Evolutionary conservation across 2,797 vertebrate species (phyloP).

Genomic region (Chromis chromis): DNA sequence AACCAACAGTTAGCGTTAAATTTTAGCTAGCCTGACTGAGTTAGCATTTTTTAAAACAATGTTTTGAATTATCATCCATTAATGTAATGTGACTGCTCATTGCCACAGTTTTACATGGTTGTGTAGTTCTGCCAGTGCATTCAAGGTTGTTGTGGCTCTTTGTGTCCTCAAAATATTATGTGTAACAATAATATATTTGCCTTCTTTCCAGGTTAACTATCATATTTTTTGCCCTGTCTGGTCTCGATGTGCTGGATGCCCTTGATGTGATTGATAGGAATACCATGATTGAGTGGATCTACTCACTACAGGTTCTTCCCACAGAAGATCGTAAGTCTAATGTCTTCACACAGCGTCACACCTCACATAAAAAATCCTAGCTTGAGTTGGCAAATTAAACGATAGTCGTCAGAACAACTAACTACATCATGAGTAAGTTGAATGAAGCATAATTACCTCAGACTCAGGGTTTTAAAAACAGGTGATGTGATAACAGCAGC

Average conservation of each 20-base stretch:
- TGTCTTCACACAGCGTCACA: not conserved
- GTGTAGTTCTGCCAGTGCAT: not conserved
- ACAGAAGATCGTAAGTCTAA: slow-evolving; percentile 94
- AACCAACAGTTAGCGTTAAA: not conserved
- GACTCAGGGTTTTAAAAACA: not conserved
- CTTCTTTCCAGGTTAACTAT: slow-evolving; percentile 92
- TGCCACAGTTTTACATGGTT: not conserved
- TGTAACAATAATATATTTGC: not conserved
- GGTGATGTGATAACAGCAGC: too few relatives aligned
- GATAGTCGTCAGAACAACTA: not conserved
- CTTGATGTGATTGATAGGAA: slow-evolving; percentile 93
- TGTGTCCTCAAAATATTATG: not conserved
- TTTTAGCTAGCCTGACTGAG: not conserved
- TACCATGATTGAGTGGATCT: slow-evolving; percentile 96
- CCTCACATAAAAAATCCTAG: not conserved
- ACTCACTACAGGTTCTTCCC: slow-evolving; percentile 97
- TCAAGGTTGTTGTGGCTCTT: not conserved
- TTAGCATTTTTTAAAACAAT: not conserved
- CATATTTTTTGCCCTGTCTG: slow-evolving; percentile 96
- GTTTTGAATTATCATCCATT: not conserved
- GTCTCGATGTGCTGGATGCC: slow-evolving; percentile 95
- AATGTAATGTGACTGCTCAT: not conserved
- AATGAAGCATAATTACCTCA: not conserved
- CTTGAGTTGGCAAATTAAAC: slow-evolving; percentile 2
- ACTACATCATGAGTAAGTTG: not conserved